Base-by-base conservation (phyloP, 2,113 vertebrate genomes). In the Lagopus leucura region DNA sequence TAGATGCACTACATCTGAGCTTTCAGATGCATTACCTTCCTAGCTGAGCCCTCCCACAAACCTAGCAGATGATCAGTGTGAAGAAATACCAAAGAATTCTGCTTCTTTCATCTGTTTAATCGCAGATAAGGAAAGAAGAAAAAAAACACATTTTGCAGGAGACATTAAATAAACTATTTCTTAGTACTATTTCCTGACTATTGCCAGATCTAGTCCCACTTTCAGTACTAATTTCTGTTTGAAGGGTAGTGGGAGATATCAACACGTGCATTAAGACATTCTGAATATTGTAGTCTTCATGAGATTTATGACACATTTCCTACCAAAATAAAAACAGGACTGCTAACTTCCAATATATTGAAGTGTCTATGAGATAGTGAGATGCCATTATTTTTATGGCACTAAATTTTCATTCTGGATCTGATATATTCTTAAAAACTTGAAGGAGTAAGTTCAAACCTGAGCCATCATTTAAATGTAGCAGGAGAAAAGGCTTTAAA, bases 321-420 rank as follows among this genome's bases (percentile, higher is more conserved):
- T 47, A 96, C 19, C 48, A 88, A 70, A 91, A 94, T 89, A 91
- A 94, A 93, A 91, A 67, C 30, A 83, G 22, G 45, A 87, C 14
- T 20, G n/a, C 10, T 86, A 25, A 88, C 79, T 91, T 92, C 30
- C 55, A 63, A 80, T 81, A 70, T 70, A 92, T 86, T 94, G 86
- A 93, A 97, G 95, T 92, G 25, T 74, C 73, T 82, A 36, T 54
- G 76, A 92, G 93, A 92, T 72, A 95, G 61, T 25, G 25, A 90
- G 43, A 92, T 85, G 90, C 11, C 32, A 91, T 95, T 96, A 94
- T 94, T 95, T 96, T 96, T 93, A 91, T 93, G 60, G 54, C 90
- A 93, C 19, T 72, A 73, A 94, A 91, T 95, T 91, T 93, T 22
- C 74, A 82, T 94, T 95, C 77, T 83, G 50, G 36, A 75, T 94